Evolutionary conservation across 2,888 invertebrate species (phyloP).

Genomic region (Selenia dentaria): DNA sequence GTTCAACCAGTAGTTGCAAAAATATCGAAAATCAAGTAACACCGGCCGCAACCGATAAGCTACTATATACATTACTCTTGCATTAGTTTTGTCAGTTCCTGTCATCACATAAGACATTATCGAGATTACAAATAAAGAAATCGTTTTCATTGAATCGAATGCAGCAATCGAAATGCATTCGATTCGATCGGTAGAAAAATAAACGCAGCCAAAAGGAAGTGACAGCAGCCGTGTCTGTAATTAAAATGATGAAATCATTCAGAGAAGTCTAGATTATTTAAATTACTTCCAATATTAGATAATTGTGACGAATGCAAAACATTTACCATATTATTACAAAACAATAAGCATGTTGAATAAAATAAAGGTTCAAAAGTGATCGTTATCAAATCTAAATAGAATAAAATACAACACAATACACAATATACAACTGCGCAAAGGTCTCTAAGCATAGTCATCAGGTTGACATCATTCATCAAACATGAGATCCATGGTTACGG

Average conservation of each 20-base stretch:
- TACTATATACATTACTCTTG: slow-evolving; percentile 35
- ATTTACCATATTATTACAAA: too few relatives aligned
- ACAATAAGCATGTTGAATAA: too few relatives aligned
- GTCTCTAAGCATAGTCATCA: too few relatives aligned
- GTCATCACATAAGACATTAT: slow-evolving; percentile 27
- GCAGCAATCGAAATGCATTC: slow-evolving; percentile 30
- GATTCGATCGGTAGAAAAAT: slow-evolving; percentile 23
- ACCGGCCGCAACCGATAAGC: slow-evolving; percentile 38
- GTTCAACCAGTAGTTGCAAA: too few relatives aligned
- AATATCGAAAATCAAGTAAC: slow-evolving; percentile 34
- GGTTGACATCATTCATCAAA: too few relatives aligned
- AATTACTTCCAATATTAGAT: slow-evolving; percentile 19
- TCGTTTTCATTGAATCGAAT: slow-evolving; percentile 27
- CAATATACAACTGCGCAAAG: too few relatives aligned
- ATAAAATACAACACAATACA: too few relatives aligned
- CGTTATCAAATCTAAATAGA: too few relatives aligned
- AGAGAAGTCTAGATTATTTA: slow-evolving; percentile 12
- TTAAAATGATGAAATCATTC: slow-evolving; percentile 18
- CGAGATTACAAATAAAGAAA: slow-evolving; percentile 27
- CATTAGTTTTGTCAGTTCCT: slow-evolving; percentile 35
- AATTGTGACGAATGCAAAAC: too few relatives aligned
- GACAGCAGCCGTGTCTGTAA: slow-evolving; percentile 12
- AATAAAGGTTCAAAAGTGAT: too few relatives aligned
- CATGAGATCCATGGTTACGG: too few relatives aligned
- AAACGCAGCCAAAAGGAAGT: slow-evolving; percentile 25